Conservation (phyloP, 2,797 vertebrate species). For the Sebastes reedi region DNA sequence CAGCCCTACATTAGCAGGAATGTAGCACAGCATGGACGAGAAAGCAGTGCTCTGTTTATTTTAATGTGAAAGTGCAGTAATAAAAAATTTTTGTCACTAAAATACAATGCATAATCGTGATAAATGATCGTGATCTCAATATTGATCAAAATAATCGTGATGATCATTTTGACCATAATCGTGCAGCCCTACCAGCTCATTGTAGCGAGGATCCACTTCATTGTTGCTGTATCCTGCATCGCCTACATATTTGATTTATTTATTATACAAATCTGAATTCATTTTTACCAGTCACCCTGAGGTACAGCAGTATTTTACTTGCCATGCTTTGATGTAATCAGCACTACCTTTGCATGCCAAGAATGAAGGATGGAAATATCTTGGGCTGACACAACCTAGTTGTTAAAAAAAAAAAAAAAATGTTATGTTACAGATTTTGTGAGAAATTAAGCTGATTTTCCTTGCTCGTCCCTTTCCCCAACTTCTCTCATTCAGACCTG, state of each 20-base stretch:
- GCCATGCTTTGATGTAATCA: conserved; percentile 37
- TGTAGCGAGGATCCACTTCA: conserved; percentile 20
- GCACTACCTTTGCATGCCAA: conserved; percentile 13
- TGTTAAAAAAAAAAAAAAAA: conserved; percentile 5
- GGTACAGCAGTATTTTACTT: conserved; percentile 35
- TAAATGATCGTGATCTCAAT: too few relatives aligned
- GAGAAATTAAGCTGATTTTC: conserved; percentile 9
- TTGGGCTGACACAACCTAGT: conserved; percentile 11
- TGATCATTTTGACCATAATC: too few relatives aligned
- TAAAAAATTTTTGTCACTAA: too few relatives aligned
- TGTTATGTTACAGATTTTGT: not conserved
- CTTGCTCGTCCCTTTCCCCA: not conserved
- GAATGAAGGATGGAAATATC: conserved; percentile 39
- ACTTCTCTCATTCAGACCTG: conserved; percentile 43
- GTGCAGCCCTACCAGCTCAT: not conserved
- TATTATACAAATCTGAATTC: conserved; percentile 24
- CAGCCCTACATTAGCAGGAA: too few relatives aligned
- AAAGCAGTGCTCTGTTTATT: too few relatives aligned
- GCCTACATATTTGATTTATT: conserved; percentile 33
- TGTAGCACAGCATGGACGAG: too few relatives aligned
- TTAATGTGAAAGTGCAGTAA: too few relatives aligned
- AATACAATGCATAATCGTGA: too few relatives aligned
- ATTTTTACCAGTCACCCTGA: conserved; percentile 41
- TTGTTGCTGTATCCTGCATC: conserved; percentile 20
- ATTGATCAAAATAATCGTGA: too few relatives aligned